Conservation (phyloP, 2,113 vertebrate genomes). For the Poecilia latipinna region DNA sequence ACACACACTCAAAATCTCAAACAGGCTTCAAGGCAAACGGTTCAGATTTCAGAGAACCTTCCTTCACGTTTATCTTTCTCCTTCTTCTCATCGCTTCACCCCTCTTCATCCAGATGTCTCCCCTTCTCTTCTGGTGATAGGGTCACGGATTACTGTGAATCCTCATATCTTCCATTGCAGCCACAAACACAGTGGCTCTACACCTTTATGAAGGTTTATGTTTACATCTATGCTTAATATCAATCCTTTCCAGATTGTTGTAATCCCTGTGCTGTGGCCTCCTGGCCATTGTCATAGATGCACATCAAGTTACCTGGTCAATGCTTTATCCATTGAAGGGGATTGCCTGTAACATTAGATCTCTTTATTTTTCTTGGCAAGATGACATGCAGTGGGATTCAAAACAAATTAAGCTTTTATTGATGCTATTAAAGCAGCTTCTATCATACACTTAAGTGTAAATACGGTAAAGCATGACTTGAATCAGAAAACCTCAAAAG, state of each 20-base stretch:
- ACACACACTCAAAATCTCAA: conserved; percentile 17
- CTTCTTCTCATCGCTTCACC: conserved; percentile 13
- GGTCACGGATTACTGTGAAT: conserved; percentile 56
- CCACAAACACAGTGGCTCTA: conserved; percentile 15
- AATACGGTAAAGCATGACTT: neutral
- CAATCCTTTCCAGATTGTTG: conserved; percentile 58
- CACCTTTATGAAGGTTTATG: neutral
- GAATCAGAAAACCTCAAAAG: neutral
- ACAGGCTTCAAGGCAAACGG: conserved; percentile 40
- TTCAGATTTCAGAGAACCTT: conserved; percentile 39
- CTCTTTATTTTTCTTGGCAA: conserved; percentile 25
- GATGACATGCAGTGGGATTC: conserved; percentile 3
- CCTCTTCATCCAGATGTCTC: conserved; percentile 20
- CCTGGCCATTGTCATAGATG: conserved; percentile 53
- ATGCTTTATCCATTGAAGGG: conserved; percentile 44
- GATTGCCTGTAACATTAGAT: conserved; percentile 27
- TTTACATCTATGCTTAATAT: conserved; percentile 43
- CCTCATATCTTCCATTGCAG: conserved; percentile 48
- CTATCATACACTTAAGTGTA: neutral
- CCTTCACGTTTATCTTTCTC: conserved; percentile 48
- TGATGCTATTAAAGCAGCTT: conserved; percentile 19
- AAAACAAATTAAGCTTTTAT: conserved; percentile 24
- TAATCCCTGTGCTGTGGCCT: conserved; percentile 67
- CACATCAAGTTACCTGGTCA: conserved; percentile 49
- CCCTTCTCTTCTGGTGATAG: conserved; percentile 25